Evolutionary conservation across 2,888 invertebrate species (phyloP), one percentile per base, ranked within the genome.

Genomic region (Anthophora plumipes): DNA sequence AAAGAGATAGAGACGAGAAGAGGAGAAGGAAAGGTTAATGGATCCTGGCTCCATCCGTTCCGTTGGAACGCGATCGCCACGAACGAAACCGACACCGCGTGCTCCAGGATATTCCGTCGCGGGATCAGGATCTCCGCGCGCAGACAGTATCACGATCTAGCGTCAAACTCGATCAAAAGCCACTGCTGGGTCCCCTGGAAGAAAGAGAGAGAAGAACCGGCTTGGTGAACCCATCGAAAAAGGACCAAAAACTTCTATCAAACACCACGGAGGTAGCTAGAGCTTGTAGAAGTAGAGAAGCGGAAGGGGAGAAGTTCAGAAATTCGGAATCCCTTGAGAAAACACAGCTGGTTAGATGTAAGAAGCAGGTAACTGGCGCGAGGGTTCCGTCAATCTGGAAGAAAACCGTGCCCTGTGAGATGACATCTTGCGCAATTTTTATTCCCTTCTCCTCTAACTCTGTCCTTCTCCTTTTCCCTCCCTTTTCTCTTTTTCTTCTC

Each of bases 381-480:
- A 67, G 77, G 85, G 80, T 82, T 87, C 78, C 86, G 57, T 86
- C 86, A 75, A 84, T 76, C 84, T 81, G 74, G 77, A 82, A 71
- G 77, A 81, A 79, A 39, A 7, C 5, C n/a, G 59, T 74, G 66
- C 66, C 60, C 78, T 72, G 84, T 76, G 84, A 91, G 91, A 92
- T 93, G 93, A 92, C 93, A 92, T 93, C 92, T 93, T 88, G 92
- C 92, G 91, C 92, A 91, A 92, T 91, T 91, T 91, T 90, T n/a
- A n/a, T n/a, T n/a, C n/a, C n/a, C 88, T 88, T 87, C 88, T 80
- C 74, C 14, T 22, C 31, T 31, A 31, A 31, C 31, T 31, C 31
- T 31, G 31, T 31, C 5, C 39, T 25, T 43, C 50, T 8, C n/a
- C 14, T n/a, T 17, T 54, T 63, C 17, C 37, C 11, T 6, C 25